A percentile compares a stretch with the other conserved stretches of the same genome.
phyloP scores from a whole-genome alignment of 2,113 vertebrate genomes.

The Bufo gargarizans region DNA sequence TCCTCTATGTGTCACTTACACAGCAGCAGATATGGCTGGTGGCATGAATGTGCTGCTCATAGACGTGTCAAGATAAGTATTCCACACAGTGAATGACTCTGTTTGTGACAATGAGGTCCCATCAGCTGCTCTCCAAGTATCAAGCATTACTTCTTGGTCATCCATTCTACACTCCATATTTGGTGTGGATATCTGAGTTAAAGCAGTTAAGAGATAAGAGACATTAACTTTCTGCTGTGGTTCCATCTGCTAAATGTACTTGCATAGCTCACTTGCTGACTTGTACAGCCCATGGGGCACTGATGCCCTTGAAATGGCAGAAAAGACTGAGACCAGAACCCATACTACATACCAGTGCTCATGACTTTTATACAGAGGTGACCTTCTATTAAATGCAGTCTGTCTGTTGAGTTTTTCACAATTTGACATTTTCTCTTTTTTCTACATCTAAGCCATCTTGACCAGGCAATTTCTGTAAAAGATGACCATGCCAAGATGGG shows the following conservation, averaged over 20 bases:
- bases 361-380: background rate
- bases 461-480: too few species aligned
- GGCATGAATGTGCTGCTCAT: background rate
- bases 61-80: slow-evolving; percentile 16
- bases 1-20: background rate
- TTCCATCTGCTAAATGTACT: slow-evolving; percentile 24
- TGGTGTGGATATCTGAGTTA: background rate
- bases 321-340: background rate
- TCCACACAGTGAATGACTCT: background rate
- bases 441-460: too few species aligned
- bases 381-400: background rate
- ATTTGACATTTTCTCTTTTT: background rate
- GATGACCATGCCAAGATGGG: too few species aligned
- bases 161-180: slow-evolving; percentile 9
- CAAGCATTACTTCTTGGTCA: background rate
- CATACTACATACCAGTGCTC: background rate
- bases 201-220: slow-evolving; percentile 26
- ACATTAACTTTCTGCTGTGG: slow-evolving; percentile 6
- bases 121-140: background rate
- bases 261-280: background rate
- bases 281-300: slow-evolving; percentile 26
- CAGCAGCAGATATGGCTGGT: slow-evolving; percentile 28
- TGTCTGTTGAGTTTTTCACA: background rate
- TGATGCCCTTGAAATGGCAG: slow-evolving; percentile 36
- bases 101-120: background rate